Evolutionary conservation across 2,888 invertebrate genomes (phyloP).

Genomic region (Chloromyia formosa): DNA sequence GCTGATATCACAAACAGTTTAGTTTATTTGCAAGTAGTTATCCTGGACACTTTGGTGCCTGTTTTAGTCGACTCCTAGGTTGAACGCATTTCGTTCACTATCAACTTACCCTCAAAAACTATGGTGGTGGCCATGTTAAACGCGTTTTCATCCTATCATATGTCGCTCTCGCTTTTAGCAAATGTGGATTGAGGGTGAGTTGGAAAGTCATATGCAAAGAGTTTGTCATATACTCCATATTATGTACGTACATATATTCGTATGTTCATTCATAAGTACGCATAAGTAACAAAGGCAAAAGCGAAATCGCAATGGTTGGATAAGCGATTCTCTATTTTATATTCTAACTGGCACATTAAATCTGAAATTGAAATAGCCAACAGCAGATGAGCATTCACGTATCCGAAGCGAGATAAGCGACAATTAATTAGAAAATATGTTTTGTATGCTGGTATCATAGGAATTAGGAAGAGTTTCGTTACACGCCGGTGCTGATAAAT

Average conservation of each 20-base stretch:
- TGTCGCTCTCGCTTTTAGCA: not conserved
- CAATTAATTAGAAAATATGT: slow-evolving; percentile 48
- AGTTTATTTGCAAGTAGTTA: slow-evolving; percentile 45
- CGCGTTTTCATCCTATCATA: slow-evolving; percentile 20
- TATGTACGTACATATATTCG: not conserved
- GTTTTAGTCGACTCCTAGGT: not conserved
- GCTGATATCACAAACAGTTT: slow-evolving; percentile 45
- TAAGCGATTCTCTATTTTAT: slow-evolving; percentile 44
- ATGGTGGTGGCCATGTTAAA: not conserved
- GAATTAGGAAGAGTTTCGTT: not conserved
- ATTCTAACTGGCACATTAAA: slow-evolving; percentile 46
- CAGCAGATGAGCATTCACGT: slow-evolving; percentile 44
- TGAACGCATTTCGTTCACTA: slow-evolving; percentile 16
- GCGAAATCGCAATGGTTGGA: slow-evolving; percentile 3
- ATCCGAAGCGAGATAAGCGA: slow-evolving; percentile 42
- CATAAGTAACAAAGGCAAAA: not conserved
- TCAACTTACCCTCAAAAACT: slow-evolving; percentile 8
- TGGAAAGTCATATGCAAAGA: slow-evolving; percentile 34
- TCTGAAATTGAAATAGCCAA: slow-evolving; percentile 47
- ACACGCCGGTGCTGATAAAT: no score
- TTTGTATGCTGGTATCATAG: slow-evolving; percentile 30
- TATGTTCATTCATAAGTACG: not conserved
- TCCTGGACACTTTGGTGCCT: slow-evolving; percentile 16
- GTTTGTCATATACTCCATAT: slow-evolving; percentile 1
- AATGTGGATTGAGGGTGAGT: not conserved